Evolutionary conservation across 2,888 invertebrate species (phyloP), one percentile per base, ranked within the genome.

Genomic region (Eucera pruinosa): DNA sequence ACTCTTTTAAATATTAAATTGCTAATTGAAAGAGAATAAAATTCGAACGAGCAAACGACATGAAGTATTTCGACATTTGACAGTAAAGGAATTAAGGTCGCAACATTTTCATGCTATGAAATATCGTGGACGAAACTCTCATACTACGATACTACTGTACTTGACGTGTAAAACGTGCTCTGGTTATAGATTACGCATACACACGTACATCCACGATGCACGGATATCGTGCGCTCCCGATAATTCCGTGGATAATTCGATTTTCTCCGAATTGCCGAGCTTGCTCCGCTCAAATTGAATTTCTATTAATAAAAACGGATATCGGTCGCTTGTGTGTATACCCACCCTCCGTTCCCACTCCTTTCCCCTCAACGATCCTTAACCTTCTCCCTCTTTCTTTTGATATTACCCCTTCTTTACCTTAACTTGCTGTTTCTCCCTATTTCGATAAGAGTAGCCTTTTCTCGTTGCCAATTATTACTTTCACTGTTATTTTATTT

Each of bases 191-290:
- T 45, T 66, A 55, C 66, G 66, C 64, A 48, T 39, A 54, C 48
- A 66, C 5, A 48, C 64, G 50, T 45, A 66, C 5, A 48, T 60
- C 52, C 50, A 48, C 45, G 65, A 43, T 43, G 66, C 66, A 64
- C 73, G 67, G 80, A 75, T 84, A 84, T 82, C 80, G 78, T 66
- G 81, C 78, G 83, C 86, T 84, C 82, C 81, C 86, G 89, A 90
- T 90, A 90, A 90, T 90, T 89, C 88, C 82, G 74, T 50, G 84
- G 87, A 88, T 90, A 90, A 90, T 90, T 89, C 87, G 87, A 90
- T 90, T 88, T 88, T 77, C 89, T 84, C 72, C 80, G 88, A 88
- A 88, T 89, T 87, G 86, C 85, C 86, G 80, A 80, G 82, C 79
- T 82, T 82, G 87, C 85, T 84, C 80, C 81, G 82, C 67, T 85